Percentiles rank a stretch among this genome's conserved stretches.
phyloP scores from a whole-genome alignment of 2,888 invertebrate species.

The Blastobasis lacticolella region DNA sequence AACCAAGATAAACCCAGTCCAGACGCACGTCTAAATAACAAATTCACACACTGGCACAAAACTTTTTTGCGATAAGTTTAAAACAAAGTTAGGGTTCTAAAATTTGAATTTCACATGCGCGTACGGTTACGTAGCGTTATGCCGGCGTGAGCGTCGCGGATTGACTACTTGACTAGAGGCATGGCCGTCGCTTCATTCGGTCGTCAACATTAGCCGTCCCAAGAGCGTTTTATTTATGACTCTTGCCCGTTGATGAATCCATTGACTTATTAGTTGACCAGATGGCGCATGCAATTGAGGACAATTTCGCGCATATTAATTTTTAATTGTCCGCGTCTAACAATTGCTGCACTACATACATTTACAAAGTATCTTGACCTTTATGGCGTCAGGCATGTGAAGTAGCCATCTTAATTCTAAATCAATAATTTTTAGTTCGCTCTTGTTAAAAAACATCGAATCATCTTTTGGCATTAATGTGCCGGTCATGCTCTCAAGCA shows the following conservation, averaged over 20 bases:
- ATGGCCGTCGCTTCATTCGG: slow-evolving; percentile 14
- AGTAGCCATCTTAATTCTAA: too few species aligned
- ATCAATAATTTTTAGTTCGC: too few species aligned
- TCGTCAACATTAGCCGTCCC: slow-evolving; percentile 1
- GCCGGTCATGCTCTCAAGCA: too few species aligned
- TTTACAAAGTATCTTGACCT: background rate
- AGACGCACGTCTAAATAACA: background rate
- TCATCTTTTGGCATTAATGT: too few species aligned
- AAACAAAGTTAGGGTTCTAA: slow-evolving; percentile 6
- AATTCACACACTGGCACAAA: background rate
- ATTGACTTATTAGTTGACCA: slow-evolving; percentile 41
- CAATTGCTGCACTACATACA: background rate
- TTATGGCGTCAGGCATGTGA: too few species aligned
- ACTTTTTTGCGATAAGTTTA: too few species aligned
- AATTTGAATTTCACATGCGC: slow-evolving; percentile 13
- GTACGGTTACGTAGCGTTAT: slow-evolving; percentile 32
- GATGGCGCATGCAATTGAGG: slow-evolving; percentile 25
- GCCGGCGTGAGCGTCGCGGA: slow-evolving; percentile 39
- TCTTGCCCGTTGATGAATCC: slow-evolving; percentile 40
- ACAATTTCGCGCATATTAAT: slow-evolving; percentile 2
- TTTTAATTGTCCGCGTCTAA: background rate
- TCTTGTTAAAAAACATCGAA: too few species aligned
- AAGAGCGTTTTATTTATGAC: slow-evolving; percentile 16
- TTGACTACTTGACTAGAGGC: slow-evolving; percentile 35
- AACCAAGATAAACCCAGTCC: too few species aligned